Evolutionary conservation across 2,888 invertebrate species (phyloP), one percentile per base, ranked within the genome.

Genomic region (Stenichneumon culpator): DNA sequence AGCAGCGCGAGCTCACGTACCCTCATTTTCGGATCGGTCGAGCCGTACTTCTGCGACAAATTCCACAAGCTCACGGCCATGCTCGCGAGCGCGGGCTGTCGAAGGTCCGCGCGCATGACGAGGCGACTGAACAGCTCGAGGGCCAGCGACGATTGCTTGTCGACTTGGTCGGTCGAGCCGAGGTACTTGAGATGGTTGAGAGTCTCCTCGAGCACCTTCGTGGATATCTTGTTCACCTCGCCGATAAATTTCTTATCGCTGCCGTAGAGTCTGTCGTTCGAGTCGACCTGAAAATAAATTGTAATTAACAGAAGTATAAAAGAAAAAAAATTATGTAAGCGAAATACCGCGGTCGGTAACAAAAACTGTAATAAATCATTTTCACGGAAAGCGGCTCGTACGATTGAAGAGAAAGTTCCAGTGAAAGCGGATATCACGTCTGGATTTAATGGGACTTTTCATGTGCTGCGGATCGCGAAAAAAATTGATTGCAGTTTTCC

Each of bases 191-290:
- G 94, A 39, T 95, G 94, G 93, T 97, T 97, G 32, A 98, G 93
- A 84, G 98, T 95, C 93, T 98, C 97, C 88, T 97, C 97, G 52
- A 98, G 95, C 77, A 98, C 95, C 87, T 97, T 96, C 0, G 96
- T 95, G 86, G 97, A 96, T 92, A 98, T 96, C 91, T 96, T 96
- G 90, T 97, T 96, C 1, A 99, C 95, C 93, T 98, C 97, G 2
- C 95, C 94, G 72, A 98, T 94, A 93, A 98, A 99, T 94, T 98
- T 98, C 16, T 96, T 95, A 94, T 99, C 98, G 14, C 97, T 96
- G 7, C 99, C 99, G 92, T 99, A 99, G 57, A 99, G 94, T 81
- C 97, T 96, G 94, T 99, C 99, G 93, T 99, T 99, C 3, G 99
- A 98, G 91, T 99, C 97, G 85, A 99, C 98, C 96, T 96, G 89